Base-by-base conservation (phyloP, 2,113 vertebrate species). In the Paracanthobrama guichenoti region DNA sequence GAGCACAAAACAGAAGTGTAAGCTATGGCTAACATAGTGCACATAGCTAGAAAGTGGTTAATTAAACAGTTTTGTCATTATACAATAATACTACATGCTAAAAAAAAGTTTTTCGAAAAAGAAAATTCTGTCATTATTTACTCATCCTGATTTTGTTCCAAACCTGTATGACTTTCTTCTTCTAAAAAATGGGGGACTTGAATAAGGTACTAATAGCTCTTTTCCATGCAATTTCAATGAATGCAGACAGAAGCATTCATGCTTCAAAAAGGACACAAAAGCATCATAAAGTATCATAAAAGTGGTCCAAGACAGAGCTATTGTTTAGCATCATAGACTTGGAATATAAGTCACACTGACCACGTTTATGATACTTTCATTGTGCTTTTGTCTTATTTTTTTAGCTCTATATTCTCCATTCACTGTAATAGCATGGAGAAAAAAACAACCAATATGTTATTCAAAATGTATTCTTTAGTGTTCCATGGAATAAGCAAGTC, bases 1-100 rank as follows among this genome's bases (percentile, higher is more conserved):
- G 42, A 42, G 78, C 64, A 73, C n/a, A 79, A 66, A 60, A 62
- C 48, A 75, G 26, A 86, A 76, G 46, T 83, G 67, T 72, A 69
- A 82, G 64, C 62, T 72, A 71, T 44, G 66, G 76, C 67, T 82
- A 66, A 28, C 22, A 79, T 3, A 79, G 6, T 28, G 59, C 12
- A 46, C 39, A 79, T 42, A 44, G 55, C 26, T 20, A 48, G 8
- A 53, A 75, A 53, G 16, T 48, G 14, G 24, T 31, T n/a, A 50
- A 28, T 20, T 53, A 2, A 53, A 75, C 73, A 20, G 73, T 9
- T 31, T 75, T 20, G 46, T 26, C 12, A 24, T 3, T 72, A 46
- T 72, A 46, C n/a, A 46, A 44, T 42, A n/a, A 72, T 44, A 2
- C 22, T 4, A 26, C 59, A 72, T 72, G 22, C 1, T 24, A 71